Percentiles rank a stretch among this genome's conserved stretches.
phyloP scores from a whole-genome alignment of 2,797 vertebrate genomes.

The Thunnus albacares region DNA sequence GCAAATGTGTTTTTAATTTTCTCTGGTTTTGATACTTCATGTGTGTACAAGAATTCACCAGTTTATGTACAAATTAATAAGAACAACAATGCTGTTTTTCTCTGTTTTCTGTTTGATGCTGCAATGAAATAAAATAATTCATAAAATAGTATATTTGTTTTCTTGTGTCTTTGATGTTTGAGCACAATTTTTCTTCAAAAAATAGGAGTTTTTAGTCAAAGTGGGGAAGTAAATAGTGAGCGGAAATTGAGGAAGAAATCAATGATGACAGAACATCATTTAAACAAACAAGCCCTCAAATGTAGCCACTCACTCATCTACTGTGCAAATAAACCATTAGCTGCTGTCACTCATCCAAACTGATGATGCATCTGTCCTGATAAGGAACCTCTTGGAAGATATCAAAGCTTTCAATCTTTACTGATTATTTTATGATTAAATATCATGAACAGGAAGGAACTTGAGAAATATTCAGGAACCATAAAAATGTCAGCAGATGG shows the following conservation, averaged over 20 bases:
- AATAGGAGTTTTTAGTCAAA: background rate
- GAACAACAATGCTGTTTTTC: conserved; percentile 72
- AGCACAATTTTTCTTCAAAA: background rate
- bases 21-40: conserved; percentile 72
- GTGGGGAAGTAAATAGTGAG: background rate
- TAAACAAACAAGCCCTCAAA: no score
- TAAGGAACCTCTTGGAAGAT: background rate
- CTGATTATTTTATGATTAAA: background rate
- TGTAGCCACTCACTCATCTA: no score
- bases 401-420: no score
- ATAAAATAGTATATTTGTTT: conserved; percentile 22
- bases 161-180: background rate
- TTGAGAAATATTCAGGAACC: no score
- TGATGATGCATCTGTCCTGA: no score
- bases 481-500: background rate
- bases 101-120: conserved; percentile 72
- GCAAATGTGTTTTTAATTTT: conserved; percentile 72
- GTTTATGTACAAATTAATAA: conserved; percentile 67
- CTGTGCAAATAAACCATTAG: no score
- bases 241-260: background rate
- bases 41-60: conserved; percentile 66
- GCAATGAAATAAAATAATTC: conserved; percentile 77
- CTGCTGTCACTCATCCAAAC: no score
- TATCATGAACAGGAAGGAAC: background rate
- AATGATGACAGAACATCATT: no score